Conservation (phyloP, 2,113 vertebrate species). For the Felis chaus region DNA sequence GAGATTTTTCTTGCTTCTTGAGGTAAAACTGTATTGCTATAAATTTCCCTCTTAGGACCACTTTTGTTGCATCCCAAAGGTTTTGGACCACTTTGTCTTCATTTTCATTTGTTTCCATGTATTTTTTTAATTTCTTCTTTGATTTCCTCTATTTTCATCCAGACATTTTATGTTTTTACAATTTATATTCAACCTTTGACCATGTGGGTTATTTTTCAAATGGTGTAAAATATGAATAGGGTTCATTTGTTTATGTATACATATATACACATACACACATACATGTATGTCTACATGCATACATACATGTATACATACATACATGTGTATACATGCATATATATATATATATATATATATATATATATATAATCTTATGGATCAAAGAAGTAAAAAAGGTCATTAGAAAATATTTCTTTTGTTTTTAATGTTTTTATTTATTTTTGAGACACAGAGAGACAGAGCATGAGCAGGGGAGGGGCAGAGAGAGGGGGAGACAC, state of each 20-base stretch:
- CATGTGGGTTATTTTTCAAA: not conserved
- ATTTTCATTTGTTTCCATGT: not conserved
- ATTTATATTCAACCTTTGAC: not conserved
- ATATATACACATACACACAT: not conserved
- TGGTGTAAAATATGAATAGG: not conserved
- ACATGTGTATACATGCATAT: too few relatives aligned
- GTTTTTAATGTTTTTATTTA: too few relatives aligned
- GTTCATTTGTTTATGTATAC: not conserved
- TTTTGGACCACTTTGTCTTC: not conserved
- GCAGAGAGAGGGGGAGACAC: too few relatives aligned
- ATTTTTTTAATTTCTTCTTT: not conserved
- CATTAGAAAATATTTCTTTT: not conserved
- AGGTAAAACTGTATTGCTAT: not conserved
- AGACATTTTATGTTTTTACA: not conserved
- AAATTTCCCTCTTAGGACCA: not conserved
- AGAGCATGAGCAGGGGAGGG: too few relatives aligned
- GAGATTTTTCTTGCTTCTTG: not conserved
- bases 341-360: too few relatives aligned
- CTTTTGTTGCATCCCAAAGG: not conserved
- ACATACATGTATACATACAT: too few relatives aligned
- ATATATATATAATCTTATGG: not conserved
- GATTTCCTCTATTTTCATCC: not conserved
- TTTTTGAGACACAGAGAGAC: too few relatives aligned
- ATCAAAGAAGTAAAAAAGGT: not conserved
- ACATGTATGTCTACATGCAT: too few relatives aligned